Conservation (phyloP, 1,140 invertebrate species). For the Drosophila santomea region DNA sequence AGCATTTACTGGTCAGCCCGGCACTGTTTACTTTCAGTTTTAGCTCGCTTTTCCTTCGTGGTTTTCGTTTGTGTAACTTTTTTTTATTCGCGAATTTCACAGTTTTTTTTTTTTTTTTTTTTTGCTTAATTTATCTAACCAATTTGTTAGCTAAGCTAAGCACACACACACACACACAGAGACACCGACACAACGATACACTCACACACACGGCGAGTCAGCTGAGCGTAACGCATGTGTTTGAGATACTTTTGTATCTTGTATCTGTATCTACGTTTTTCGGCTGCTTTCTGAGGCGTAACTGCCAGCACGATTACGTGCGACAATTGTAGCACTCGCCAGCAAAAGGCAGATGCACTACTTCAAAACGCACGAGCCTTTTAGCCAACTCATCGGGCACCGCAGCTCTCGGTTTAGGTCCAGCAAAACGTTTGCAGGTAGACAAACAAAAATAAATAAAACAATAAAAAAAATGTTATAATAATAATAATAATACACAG, state of each 20-base stretch:
- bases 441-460: not conserved
- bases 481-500: not conserved
- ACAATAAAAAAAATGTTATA: not conserved
- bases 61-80: no score
- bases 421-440: not conserved
- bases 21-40: conserved; percentile 56
- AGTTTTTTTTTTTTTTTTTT: conserved; percentile 34
- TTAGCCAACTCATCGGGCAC: conserved; percentile 10
- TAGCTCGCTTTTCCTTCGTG: conserved; percentile 32
- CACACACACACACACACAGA: conserved; percentile 15
- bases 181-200: not conserved
- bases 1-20: conserved; percentile 10
- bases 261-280: conserved; percentile 41
- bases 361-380: conserved; percentile 2
- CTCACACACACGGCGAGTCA: conserved; percentile 28
- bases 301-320: conserved; percentile 68
- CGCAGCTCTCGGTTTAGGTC: not conserved
- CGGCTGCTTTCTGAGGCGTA: conserved; percentile 68
- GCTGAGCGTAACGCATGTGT: conserved; percentile 72
- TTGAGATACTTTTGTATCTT: conserved; percentile 60
- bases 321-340: conserved; percentile 42
- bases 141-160: conserved; percentile 71
- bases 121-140: conserved; percentile 69
- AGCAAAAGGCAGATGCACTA: conserved; percentile 32
- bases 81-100: conserved; percentile 35